phyloP scores from a whole-genome alignment of 2,797 vertebrate genomes.

The Tachyglossus aculeatus region DNA sequence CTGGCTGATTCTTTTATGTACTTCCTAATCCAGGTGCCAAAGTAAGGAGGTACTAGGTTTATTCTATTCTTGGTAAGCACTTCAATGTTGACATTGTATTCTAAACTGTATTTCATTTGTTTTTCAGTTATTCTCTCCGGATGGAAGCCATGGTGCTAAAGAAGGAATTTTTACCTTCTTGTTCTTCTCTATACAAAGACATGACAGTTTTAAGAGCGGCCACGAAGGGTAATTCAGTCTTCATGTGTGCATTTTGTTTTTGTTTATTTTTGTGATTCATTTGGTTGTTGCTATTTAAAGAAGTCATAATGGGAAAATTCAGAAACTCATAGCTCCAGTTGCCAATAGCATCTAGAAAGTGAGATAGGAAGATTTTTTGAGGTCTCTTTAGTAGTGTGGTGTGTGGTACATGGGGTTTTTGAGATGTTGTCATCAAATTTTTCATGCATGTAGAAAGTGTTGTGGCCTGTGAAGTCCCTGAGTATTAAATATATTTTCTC shows the following conservation, averaged over 20 bases:
- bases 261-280: slow-evolving; percentile 59
- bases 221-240: slow-evolving; percentile 84
- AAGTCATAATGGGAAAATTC: slow-evolving; percentile 1
- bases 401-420: too few relatives aligned
- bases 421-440: too few relatives aligned
- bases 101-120: slow-evolving; percentile 50
- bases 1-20: slow-evolving; percentile 96
- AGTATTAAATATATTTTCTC: too few relatives aligned
- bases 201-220: slow-evolving; percentile 87
- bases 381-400: too few relatives aligned
- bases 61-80: slow-evolving; percentile 16
- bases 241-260: slow-evolving; percentile 46
- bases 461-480: too few relatives aligned
- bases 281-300: slow-evolving; percentile 18
- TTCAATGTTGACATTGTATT: not conserved
- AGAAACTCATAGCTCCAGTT: too few relatives aligned
- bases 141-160: slow-evolving; percentile 95
- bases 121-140: slow-evolving; percentile 88
- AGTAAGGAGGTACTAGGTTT: slow-evolving; percentile 77
- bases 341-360: not conserved
- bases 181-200: slow-evolving; percentile 83
- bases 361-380: not conserved
- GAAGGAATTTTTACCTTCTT: slow-evolving; percentile 90
- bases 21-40: slow-evolving; percentile 92
- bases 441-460: too few relatives aligned